Base-by-base conservation (phyloP, 2,797 vertebrate species). In the Micropoecilia bifurca region DNA sequence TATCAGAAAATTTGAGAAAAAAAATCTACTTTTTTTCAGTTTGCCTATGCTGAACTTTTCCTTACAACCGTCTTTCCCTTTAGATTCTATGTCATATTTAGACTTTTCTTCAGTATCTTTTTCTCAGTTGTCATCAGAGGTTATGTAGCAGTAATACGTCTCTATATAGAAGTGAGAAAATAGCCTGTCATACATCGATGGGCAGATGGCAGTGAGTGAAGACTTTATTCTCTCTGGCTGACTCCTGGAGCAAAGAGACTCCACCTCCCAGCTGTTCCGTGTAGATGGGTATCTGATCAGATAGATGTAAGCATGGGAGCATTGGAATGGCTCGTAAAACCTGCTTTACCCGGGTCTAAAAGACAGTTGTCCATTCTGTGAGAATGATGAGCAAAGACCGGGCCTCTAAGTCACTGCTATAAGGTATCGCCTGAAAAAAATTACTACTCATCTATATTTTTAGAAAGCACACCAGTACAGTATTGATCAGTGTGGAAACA, bases 171-270 rank as follows among this genome's bases (percentile, higher is more conserved):
- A 82, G 74, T 75, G 77, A 85, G 83, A 85, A 91, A 90, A 83
- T 85, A 77, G 80, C 80, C 85, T 89, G 85, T 81, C 85, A 90
- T 84, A 82, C 86, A 81, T 75, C 90, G 85, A 79, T 83, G 81
- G 83, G 85, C 77, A 79, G 80, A 74, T 92, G 91, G 83, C 91
- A 90, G 76, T 82, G 79, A 88, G 83, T 5, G 30, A 79, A 85
- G 88, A 90, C 91, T 88, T 90, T 87, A 82, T 90, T 87, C 88
- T 84, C 74, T 73, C 79, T 87, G 85, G 84, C 88, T 81, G 84
- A 77, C 83, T 90, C 68, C 8, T 22, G 80, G 79, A 86, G 77
- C 80, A 87, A 91, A 88, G 87, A 91, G 89, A 89, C 87, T 90
- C 87, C 78, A 74, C 83, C 89, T 87, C 81, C 82, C 86, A 87